Conservation (phyloP, 1,140 invertebrate species). For the Drosophila tani region DNA sequence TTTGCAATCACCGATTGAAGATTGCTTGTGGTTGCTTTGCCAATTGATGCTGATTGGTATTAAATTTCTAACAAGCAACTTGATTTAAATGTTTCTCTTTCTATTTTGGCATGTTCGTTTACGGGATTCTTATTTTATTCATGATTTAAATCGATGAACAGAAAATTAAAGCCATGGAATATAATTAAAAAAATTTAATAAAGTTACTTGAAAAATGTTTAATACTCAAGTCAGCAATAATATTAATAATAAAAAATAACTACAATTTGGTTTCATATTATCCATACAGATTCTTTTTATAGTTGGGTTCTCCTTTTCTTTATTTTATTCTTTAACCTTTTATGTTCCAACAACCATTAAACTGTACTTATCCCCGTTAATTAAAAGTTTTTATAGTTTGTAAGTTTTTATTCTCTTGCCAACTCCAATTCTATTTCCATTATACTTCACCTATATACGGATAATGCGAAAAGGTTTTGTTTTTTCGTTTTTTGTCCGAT, state of each 20-base stretch:
- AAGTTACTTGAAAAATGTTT: too few relatives aligned
- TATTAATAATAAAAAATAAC: background rate
- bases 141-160: background rate
- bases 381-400: conserved; percentile 8
- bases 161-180: too few relatives aligned
- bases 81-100: background rate
- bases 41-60: background rate
- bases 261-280: background rate
- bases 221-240: too few relatives aligned
- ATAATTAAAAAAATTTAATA: too few relatives aligned
- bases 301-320: background rate
- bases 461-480: conserved; percentile 32
- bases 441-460: conserved; percentile 56
- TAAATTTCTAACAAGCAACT: background rate
- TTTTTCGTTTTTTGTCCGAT: conserved; percentile 7
- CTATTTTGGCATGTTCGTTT: background rate
- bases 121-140: background rate
- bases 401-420: conserved; percentile 9
- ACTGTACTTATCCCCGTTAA: conserved; percentile 2
- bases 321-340: background rate
- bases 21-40: conserved; percentile 10
- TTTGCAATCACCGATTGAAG: conserved; percentile 20
- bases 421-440: conserved; percentile 41
- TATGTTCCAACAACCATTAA: background rate
- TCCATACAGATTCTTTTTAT: too few relatives aligned